Conservation (phyloP, 1,140 invertebrate species). For the Homarus americanus region DNA sequence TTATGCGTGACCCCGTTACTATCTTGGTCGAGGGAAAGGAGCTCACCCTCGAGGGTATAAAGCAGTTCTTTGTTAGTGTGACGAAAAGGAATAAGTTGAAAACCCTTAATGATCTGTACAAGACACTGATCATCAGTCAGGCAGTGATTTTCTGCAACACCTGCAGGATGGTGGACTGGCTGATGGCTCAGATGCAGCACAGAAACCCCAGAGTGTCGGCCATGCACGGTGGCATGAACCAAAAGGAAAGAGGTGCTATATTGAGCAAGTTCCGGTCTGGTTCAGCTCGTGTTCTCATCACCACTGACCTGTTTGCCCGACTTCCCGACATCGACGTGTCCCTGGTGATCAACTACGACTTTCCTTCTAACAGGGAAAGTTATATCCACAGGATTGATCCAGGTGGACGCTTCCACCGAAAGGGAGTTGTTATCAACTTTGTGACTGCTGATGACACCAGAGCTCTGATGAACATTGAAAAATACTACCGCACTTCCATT, state of each 20-base stretch:
- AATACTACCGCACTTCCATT: constrained; percentile 98
- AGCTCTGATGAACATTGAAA: constrained; percentile 96
- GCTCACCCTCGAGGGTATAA: constrained; percentile 97
- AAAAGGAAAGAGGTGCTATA: constrained; percentile 97
- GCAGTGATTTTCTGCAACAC: constrained; percentile 99
- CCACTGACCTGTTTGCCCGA: constrained; percentile 96
- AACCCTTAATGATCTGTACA: constrained; percentile 97
- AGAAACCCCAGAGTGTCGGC: constrained; percentile 99
- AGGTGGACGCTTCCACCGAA: constrained; percentile 99
- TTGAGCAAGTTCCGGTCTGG: constrained; percentile 99
- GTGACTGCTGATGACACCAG: constrained; percentile 96
- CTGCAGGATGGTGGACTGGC: constrained; percentile 97
- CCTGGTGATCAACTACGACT: constrained; percentile 98
- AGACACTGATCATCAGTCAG: constrained; percentile 98
- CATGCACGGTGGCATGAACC: constrained; percentile 99
- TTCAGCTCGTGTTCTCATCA: constrained; percentile 97
- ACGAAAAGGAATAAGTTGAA: constrained; percentile 98
- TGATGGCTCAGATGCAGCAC: constrained; percentile 95
- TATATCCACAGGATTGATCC: constrained; percentile 99
- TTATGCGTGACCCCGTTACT: constrained; percentile 97
- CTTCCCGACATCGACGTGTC: constrained; percentile 99
- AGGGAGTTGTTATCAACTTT: constrained; percentile 99
- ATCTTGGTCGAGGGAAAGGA: constrained; percentile 99
- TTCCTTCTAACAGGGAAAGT: constrained; percentile 98
- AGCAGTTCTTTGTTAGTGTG: constrained; percentile 98